Percentiles rank a stretch among this genome's conserved stretches.
phyloP scores from a whole-genome alignment of 2,888 invertebrate species.

The Hirtodrosophila histrioides region DNA sequence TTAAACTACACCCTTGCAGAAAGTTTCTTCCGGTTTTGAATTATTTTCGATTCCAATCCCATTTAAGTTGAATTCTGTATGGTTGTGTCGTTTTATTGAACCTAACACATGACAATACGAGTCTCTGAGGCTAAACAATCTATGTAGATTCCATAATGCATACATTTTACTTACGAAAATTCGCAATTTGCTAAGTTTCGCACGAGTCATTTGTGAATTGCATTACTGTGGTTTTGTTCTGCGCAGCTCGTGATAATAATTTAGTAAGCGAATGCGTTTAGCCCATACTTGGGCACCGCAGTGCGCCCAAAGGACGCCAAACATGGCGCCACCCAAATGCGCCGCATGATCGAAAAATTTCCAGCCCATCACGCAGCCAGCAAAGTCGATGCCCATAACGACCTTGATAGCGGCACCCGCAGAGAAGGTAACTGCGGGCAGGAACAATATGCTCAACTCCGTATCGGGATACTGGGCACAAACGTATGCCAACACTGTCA shows the following conservation, averaged over 20 bases:
- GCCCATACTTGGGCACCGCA: constrained; percentile 81
- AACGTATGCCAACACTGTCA: constrained; percentile 94
- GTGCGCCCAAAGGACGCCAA: constrained; percentile 88
- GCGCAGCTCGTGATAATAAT: constrained; percentile 81
- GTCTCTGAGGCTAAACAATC: constrained; percentile 39
- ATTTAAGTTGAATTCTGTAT: too few relatives aligned
- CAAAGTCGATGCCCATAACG: constrained; percentile 92
- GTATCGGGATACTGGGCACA: constrained; percentile 95
- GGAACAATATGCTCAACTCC: constrained; percentile 93
- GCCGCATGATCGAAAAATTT: constrained; percentile 98
- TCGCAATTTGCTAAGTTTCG: constrained; percentile 9
- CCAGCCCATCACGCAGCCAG: constrained; percentile 94
- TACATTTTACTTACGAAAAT: constrained; percentile 12
- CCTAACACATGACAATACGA: constrained; percentile 48
- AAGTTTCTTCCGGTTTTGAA: too few relatives aligned
- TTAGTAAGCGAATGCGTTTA: constrained; percentile 76
- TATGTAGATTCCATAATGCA: constrained; percentile 16
- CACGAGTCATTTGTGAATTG: neutral
- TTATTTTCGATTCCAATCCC: too few relatives aligned
- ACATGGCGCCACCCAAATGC: constrained; percentile 97
- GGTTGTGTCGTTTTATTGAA: constrained; percentile 49
- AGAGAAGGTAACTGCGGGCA: constrained; percentile 95
- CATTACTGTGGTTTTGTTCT: constrained; percentile 77
- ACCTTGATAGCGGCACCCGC: constrained; percentile 93
- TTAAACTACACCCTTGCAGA: too few relatives aligned